These are phyloP conservation scores for Conomelus anceps DNA, from an alignment of 2,888 invertebrate genomes.

Conservation along the genomic window DNA sequence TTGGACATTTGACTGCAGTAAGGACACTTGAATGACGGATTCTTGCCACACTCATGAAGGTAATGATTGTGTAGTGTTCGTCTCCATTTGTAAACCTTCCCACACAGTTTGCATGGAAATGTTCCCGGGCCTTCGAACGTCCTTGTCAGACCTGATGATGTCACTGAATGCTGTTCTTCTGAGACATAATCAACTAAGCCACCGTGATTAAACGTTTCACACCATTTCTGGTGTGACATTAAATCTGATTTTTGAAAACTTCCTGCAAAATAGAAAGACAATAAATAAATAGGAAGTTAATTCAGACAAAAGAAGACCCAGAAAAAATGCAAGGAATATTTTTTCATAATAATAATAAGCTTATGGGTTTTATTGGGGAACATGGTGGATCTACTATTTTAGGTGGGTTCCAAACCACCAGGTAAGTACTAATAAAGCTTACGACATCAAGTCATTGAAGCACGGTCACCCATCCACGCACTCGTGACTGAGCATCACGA, in stretches of 20 bases:
- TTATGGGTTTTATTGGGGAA: too few species aligned
- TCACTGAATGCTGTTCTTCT: neutral
- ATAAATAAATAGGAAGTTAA: too few species aligned
- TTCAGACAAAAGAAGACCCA: neutral
- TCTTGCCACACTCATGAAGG: slow-evolving; percentile 44
- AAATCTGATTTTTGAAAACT: neutral
- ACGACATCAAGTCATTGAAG: too few species aligned
- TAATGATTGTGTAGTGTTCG: slow-evolving; percentile 58
- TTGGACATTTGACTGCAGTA: slow-evolving; percentile 44
- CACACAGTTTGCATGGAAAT: slow-evolving; percentile 74
- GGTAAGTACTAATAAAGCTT: too few species aligned
- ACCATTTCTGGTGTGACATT: neutral
- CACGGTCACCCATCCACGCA: too few species aligned
- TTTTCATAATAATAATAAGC: neutral
- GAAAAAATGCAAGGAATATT: neutral
- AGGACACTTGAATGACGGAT: slow-evolving; percentile 44
- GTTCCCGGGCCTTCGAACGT: slow-evolving; percentile 49
- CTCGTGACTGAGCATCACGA: too few species aligned
- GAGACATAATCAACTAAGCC: neutral
- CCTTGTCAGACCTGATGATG: slow-evolving; percentile 30
- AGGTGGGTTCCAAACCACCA: too few species aligned
- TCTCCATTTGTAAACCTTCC: slow-evolving; percentile 78
- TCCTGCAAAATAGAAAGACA: neutral
- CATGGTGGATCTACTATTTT: too few species aligned
- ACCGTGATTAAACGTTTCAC: neutral